Base-by-base conservation (phyloP, 2,113 vertebrate genomes). In the Strix uralensis region DNA sequence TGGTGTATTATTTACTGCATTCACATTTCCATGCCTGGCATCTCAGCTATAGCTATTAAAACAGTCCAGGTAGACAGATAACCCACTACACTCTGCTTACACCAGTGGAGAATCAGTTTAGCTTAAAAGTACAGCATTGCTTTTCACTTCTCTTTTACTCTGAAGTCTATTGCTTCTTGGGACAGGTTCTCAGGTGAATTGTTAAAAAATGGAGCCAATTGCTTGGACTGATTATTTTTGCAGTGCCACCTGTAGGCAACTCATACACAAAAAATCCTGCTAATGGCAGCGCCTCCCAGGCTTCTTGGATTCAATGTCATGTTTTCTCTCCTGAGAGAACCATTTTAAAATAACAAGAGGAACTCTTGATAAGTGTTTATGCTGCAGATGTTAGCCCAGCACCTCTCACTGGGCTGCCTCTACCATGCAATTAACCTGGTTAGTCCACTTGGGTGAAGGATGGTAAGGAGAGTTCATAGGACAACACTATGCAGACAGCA, bases 351-450 rank as follows among this genome's bases (percentile, higher is more conserved):
- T 75, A 86, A 70, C 29, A 85, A 58, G 62, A 97, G 14, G 65
- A 74, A 95, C 73, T 92, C 73, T 82, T 88, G n/a, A 2, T 81
- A 93, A 90, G 55, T 79, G 51, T 96, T 96, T 90, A 95, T 77
- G 81, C 79, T 86, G 90, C 69, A 94, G 84, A 86, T 80, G 15
- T 77, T 96, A 94, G 82, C 52, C 58, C 80, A 88, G 71, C 20
- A 90, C 81, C 54, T 63, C 15, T 81, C 51, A 47, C 67, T 25
- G 13, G 71, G 40, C 69, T 92, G 32, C 52, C 49, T 94, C 74
- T 86, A 78, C 46, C 22, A 38, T 59, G 72, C 90, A 95, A 89
- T 95, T 95, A 98, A 97, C 84, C 81, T 22, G 3, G 49, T 92
- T 89, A 94, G 89, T 91, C 65, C 88, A 93, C 15, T 7, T 86